These are phyloP conservation scores for Pantherophis vulpinus DNA, from an alignment of 2,797 vertebrate species.

Conservation along the genomic window DNA sequence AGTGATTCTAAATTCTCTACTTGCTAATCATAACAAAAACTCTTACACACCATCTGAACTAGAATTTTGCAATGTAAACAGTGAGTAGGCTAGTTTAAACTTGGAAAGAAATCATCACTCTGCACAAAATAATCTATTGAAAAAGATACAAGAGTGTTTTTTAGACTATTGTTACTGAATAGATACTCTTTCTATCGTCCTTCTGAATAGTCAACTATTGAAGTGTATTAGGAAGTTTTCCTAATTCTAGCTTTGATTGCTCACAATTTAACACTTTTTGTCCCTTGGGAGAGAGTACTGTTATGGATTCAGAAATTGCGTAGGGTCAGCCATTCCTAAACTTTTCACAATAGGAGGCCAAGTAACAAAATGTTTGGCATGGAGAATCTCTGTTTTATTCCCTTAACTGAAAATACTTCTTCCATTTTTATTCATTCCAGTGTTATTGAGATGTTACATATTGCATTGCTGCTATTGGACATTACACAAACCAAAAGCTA, in stretches of 20 bases:
- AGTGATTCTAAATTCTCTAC: not conserved
- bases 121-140: not conserved
- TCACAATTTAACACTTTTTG: not conserved
- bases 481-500: not conserved
- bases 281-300: not conserved
- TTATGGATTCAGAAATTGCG: not conserved
- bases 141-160: not conserved
- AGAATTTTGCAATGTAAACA: conserved; percentile 16
- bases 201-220: not conserved
- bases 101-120: conserved; percentile 5
- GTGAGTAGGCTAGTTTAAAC: not conserved
- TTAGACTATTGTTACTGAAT: not conserved
- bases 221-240: not conserved
- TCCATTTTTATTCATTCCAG: not conserved
- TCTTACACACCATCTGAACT: not conserved
- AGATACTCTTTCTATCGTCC: not conserved
- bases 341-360: not conserved
- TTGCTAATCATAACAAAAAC: conserved; percentile 18
- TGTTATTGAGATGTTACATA: not conserved
- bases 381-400: not conserved
- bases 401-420: not conserved
- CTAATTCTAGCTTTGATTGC: not conserved
- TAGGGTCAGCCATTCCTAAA: not conserved
- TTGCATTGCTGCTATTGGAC: not conserved
- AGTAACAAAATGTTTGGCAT: not conserved